These are phyloP conservation scores for Enteromius viviparus DNA, from an alignment of 2,797 vertebrate species.

Conservation along the genomic window DNA sequence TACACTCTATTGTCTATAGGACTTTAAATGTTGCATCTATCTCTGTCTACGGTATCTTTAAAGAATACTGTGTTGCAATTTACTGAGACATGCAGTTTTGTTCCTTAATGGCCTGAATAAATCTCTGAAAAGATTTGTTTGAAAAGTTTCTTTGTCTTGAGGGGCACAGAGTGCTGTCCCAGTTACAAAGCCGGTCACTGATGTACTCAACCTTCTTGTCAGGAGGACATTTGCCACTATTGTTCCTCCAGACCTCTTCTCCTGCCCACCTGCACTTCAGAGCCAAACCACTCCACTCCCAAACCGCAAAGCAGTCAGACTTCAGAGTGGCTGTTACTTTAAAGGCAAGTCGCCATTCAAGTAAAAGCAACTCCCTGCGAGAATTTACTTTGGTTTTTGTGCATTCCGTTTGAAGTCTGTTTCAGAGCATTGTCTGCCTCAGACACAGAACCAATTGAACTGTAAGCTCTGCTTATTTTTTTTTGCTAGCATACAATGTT, in stretches of 20 bases:
- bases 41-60: neutral
- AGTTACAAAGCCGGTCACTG: neutral
- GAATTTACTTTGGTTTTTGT: constrained; percentile 32
- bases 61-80: neutral
- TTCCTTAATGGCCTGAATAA: neutral
- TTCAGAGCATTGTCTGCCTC: constrained; percentile 27
- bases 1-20: neutral
- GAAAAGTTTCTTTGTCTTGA: neutral
- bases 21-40: neutral
- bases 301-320: neutral
- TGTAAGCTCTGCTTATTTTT: constrained; percentile 1
- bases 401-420: constrained; percentile 27
- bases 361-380: constrained; percentile 26
- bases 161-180: neutral
- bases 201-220: constrained; percentile 6
- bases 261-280: constrained; percentile 25
- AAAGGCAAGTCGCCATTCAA: constrained; percentile 25
- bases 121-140: neutral
- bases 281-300: constrained; percentile 25
- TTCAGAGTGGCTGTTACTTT: constrained; percentile 20
- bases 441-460: constrained; percentile 23
- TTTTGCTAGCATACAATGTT: neutral
- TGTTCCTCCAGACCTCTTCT: neutral
- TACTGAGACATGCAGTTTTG: neutral
- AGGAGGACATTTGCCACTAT: constrained; percentile 3